Conservation (phyloP, 2,888 invertebrate species). For the Leptothorax acervorum region DNA sequence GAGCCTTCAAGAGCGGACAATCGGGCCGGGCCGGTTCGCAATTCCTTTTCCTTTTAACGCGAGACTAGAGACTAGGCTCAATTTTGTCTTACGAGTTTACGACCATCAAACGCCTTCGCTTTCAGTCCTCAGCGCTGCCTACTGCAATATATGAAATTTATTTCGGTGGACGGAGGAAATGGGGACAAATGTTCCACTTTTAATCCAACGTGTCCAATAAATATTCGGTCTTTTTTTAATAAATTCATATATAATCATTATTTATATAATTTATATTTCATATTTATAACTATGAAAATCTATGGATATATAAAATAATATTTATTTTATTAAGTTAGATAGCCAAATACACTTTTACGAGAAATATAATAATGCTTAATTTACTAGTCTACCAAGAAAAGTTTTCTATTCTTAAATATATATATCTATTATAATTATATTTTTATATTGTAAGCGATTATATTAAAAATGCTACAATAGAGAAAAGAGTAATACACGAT, state of each 20-base stretch:
- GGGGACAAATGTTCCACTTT: not conserved
- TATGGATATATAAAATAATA: not conserved
- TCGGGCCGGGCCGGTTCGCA: conserved; percentile 37
- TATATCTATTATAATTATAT: not conserved
- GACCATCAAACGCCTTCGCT: not conserved
- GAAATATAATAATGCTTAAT: not conserved
- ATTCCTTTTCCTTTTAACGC: conserved; percentile 61
- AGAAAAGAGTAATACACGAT: not conserved
- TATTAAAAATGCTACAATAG: not conserved
- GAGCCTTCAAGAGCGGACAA: conserved; percentile 24
- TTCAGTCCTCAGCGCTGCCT: not conserved
- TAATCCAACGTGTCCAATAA: not conserved
- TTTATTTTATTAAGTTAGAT: not conserved
- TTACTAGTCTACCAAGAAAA: not conserved
- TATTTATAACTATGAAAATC: not conserved
- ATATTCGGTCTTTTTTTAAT: not conserved
- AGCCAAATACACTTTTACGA: not conserved
- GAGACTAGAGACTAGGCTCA: not conserved
- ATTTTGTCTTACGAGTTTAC: not conserved
- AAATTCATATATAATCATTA: not conserved
- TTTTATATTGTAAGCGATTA: not conserved
- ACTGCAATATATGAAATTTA: not conserved
- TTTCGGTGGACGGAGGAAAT: not conserved
- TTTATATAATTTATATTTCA: not conserved
- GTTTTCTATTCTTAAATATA: not conserved